Percentiles rank a stretch among this genome's conserved stretches.
Conservation (phyloP, 2,888 invertebrate genomes). For the Eledona agricola region DNA sequence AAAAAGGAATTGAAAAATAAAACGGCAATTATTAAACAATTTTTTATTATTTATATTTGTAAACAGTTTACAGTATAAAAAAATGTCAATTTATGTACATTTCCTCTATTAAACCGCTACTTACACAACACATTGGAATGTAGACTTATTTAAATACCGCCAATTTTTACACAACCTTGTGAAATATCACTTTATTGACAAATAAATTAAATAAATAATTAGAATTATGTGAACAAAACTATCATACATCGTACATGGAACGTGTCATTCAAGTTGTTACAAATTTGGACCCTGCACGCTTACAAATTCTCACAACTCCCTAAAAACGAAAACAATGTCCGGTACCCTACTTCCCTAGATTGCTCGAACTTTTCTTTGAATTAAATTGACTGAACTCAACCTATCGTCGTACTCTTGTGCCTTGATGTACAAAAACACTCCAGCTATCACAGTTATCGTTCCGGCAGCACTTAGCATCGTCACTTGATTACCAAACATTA, state of each 20-base stretch:
- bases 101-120: slow-evolving; percentile 4
- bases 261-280: background rate
- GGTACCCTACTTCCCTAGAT: slow-evolving; percentile 52
- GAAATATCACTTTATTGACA: slow-evolving; percentile 4
- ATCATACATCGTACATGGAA: too few species aligned
- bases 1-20: background rate
- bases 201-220: slow-evolving; percentile 29
- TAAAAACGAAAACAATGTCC: slow-evolving; percentile 2
- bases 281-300: slow-evolving; percentile 12
- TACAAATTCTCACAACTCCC: slow-evolving; percentile 13
- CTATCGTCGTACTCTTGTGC: slow-evolving; percentile 70
- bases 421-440: slow-evolving; percentile 78
- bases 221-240: background rate
- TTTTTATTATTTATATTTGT: slow-evolving; percentile 17
- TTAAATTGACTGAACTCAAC: slow-evolving; percentile 55
- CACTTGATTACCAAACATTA: slow-evolving; percentile 78
- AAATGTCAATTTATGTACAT: slow-evolving; percentile 20
- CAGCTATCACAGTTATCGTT: slow-evolving; percentile 74
- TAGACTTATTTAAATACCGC: slow-evolving; percentile 3
- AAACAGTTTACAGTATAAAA: slow-evolving; percentile 33
- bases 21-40: slow-evolving; percentile 14
- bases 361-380: slow-evolving; percentile 60
- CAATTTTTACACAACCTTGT: slow-evolving; percentile 20
- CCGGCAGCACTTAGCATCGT: slow-evolving; percentile 77
- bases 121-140: slow-evolving; percentile 18